phyloP scores from a whole-genome alignment of 2,113 vertebrate genomes.

The Xenopus borealis region DNA sequence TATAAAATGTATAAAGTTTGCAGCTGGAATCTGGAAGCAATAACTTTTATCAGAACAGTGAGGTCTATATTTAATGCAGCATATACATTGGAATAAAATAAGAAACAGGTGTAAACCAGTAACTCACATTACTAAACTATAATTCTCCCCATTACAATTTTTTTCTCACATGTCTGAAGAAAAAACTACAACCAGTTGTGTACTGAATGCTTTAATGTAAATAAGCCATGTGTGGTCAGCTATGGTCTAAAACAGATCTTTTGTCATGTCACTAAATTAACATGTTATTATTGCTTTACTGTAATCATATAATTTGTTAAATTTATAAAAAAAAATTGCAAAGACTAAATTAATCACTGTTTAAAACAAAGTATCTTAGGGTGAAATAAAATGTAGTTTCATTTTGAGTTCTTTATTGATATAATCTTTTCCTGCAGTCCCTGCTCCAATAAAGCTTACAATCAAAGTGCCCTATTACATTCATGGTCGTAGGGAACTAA shows the following conservation, averaged over 20 bases:
- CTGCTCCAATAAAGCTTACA: too few relatives aligned
- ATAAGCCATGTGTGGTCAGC: neutral
- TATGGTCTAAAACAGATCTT: neutral
- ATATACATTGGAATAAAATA: conserved; percentile 45
- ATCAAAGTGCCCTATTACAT: too few relatives aligned
- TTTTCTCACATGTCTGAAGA: neutral
- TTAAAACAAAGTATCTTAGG: too few relatives aligned
- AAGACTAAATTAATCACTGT: too few relatives aligned
- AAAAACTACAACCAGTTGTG: neutral
- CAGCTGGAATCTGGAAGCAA: conserved; percentile 31
- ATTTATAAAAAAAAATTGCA: too few relatives aligned
- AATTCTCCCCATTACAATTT: neutral
- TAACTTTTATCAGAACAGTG: conserved; percentile 19
- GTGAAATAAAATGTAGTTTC: too few relatives aligned
- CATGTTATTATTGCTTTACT: too few relatives aligned
- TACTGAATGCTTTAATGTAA: neutral
- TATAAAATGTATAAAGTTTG: conserved; percentile 27
- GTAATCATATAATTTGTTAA: too few relatives aligned
- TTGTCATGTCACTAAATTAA: neutral
- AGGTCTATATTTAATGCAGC: conserved; percentile 46
- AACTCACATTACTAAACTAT: neutral
- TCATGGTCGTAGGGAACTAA: too few relatives aligned
- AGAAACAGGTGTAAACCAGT: conserved; percentile 44
- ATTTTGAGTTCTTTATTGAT: too few relatives aligned
- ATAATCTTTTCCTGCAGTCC: too few relatives aligned